Evolutionary conservation across 2,888 invertebrate species (phyloP), one percentile per base, ranked within the genome.

Genomic region (Coremacera marginata): DNA sequence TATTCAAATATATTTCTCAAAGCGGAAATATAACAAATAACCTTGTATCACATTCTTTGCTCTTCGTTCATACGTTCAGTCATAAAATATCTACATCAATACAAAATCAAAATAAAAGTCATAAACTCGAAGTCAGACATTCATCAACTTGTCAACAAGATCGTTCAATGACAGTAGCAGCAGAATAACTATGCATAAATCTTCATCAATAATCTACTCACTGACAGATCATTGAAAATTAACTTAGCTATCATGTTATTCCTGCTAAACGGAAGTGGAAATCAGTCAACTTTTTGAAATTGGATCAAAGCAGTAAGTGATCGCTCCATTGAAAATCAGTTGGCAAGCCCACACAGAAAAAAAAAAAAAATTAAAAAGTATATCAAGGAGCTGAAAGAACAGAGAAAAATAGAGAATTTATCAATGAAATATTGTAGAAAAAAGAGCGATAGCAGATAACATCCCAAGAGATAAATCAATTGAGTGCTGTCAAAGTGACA

Each of bases 71-170:
- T 11, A 44, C 25, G n/a, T n/a, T n/a, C n/a, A 27, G 14, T 27
- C 25, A 60, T 60, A 27, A 22, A 60, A 60, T 27, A 5, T 11
- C 25, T 3, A 25, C 14, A 11, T 22, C 60, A 60, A 57, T 31
- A 57, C 14, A 57, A 57, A 3, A 22, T 14, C 22, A 11, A 57
- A 22, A 57, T 22, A 8, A 57, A 60, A 60, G 25, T 60, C 25
- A 60, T 27, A 14, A 22, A 27, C 16, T 60, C 60, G 25, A 14
- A 16, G 3, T 22, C 4, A 11, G 27, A 60, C 52, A 71, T 57
- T 25, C n/a, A 57, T 71, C 71, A 71, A 57, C 60, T 37, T 60
- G 71, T 71, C 71, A 71, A 71, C 57, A 71, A 57, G 71, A 60
- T 71, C 70, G 11, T 44, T 60, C 60, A 16, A 37, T 31, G 14